Base-by-base conservation (phyloP, 2,797 vertebrate species). In the Oreochromis grahami region DNA sequence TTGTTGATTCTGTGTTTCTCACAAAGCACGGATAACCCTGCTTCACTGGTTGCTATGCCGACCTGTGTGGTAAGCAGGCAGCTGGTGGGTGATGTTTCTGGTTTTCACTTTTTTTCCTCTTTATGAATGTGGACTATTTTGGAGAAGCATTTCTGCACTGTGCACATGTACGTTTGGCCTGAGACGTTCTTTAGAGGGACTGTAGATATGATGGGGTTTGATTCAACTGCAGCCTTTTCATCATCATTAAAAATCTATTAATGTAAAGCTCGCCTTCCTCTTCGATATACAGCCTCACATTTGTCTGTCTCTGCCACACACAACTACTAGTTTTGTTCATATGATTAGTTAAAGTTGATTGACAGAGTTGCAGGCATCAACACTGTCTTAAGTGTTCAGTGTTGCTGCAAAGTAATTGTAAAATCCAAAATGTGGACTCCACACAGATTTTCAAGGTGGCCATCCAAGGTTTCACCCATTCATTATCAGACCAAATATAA, bases 1-100 rank as follows among this genome's bases (percentile, higher is more conserved):
- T 83, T 29, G 76, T 48, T 81, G 81, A 82, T 72, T 82, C 63
- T 82, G 63, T 55, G 4, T 68, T 87, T 80, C 82, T 84, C 86
- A 83, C 86, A 81, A 68, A 89, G 85, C 55, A 7, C 10, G 13
- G 81, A 76, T 58, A 77, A 79, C 83, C 38, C 90, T 68, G 84
- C 88, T 84, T 82, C 76, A 5, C 65, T 4, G 81, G 94, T 93
- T 93, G 91, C 91, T 74, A 87, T 92, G 91, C 60, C 90, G 82
- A 90, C 92, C 32, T 50, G 14, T 50, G 15, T 78, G 80, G 89
- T 89, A 88, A 91, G 83, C 85, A 89, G 86, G 83, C 83, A 86
- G 89, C 78, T 79, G 76, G 82, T 82, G 84, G 87, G 58, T 38
- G 86, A 86, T 80, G 86, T 48, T 82, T 85, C 56, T 76, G 38